Percentiles rank a stretch among this genome's conserved stretches.
These are phyloP conservation scores for Dasysyrphus albostriatus DNA, from an alignment of 2,888 invertebrate genomes.

Conservation along the genomic window DNA sequence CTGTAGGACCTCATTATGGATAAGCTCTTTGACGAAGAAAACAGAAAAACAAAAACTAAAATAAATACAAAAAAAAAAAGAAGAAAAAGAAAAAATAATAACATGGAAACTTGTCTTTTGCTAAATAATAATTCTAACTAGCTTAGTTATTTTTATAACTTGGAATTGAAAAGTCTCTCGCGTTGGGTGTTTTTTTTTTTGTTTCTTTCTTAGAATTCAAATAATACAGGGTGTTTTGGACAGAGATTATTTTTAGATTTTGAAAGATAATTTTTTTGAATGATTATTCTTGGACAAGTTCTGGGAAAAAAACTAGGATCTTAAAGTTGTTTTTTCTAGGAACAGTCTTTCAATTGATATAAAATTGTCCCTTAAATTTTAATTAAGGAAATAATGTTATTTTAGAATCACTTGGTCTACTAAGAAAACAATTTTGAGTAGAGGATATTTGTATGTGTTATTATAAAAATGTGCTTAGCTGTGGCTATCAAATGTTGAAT, in stretches of 20 bases:
- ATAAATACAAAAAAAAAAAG: neutral
- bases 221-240: neutral
- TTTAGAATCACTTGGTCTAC: too few relatives aligned
- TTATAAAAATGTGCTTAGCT: too few relatives aligned
- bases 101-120: slow-evolving; percentile 9
- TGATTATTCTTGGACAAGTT: neutral
- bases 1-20: slow-evolving; percentile 54
- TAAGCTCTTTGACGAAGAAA: slow-evolving; percentile 54
- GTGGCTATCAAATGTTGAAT: too few relatives aligned
- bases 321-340: too few relatives aligned
- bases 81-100: slow-evolving; percentile 1
- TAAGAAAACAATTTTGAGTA: too few relatives aligned
- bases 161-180: neutral
- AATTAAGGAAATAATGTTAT: neutral
- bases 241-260: neutral
- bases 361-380: too few relatives aligned
- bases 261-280: neutral
- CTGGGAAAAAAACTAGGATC: too few relatives aligned
- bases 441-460: too few relatives aligned
- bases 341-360: too few relatives aligned
- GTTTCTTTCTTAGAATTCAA: neutral
- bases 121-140: slow-evolving; percentile 26
- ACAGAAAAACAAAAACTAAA: slow-evolving; percentile 17
- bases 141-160: slow-evolving; percentile 23
- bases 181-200: neutral